Evolutionary conservation across 1,140 invertebrate genomes (phyloP).

Genomic region (Drosophila ercepeae): DNA sequence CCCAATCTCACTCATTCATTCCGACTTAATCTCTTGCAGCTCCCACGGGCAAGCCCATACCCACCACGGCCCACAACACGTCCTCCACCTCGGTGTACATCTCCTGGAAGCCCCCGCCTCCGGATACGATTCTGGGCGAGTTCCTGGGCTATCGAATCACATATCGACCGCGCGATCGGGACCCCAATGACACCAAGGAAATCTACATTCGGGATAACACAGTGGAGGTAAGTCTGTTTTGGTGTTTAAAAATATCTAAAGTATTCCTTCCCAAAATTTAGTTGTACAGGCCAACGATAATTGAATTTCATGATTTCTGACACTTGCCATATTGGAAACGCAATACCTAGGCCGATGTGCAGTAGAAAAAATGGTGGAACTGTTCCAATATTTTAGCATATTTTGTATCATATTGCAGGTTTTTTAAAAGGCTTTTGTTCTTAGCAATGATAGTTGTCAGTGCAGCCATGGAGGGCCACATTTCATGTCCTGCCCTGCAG

Average conservation of each 20-base stretch:
- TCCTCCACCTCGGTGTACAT: constrained; percentile 89
- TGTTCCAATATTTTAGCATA: no score
- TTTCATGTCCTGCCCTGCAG: constrained; percentile 29
- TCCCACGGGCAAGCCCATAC: constrained; percentile 89
- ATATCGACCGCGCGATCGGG: constrained; percentile 87
- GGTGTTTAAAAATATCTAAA: neutral
- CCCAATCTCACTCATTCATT: constrained; percentile 12
- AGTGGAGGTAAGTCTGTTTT: constrained; percentile 85
- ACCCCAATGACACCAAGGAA: constrained; percentile 86
- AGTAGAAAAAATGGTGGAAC: constrained; percentile 2
- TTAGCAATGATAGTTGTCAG: neutral
- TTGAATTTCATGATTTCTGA: constrained; percentile 75
- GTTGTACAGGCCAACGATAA: constrained; percentile 50
- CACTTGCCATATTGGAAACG: constrained; percentile 52
- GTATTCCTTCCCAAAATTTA: constrained; percentile 24
- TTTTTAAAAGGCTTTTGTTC: no score
- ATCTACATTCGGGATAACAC: constrained; percentile 88
- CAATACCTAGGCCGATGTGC: neutral
- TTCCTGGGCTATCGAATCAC: constrained; percentile 90
- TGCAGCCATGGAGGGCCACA: constrained; percentile 8
- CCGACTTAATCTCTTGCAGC: constrained; percentile 84
- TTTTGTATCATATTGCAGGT: no score
- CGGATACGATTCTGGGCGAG: constrained; percentile 90
- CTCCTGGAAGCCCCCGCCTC: constrained; percentile 88
- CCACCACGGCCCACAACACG: constrained; percentile 89